Percentiles rank a stretch among this genome's conserved stretches.
Conservation (phyloP, 2,797 vertebrate species). For the Echiichthys vipera region DNA sequence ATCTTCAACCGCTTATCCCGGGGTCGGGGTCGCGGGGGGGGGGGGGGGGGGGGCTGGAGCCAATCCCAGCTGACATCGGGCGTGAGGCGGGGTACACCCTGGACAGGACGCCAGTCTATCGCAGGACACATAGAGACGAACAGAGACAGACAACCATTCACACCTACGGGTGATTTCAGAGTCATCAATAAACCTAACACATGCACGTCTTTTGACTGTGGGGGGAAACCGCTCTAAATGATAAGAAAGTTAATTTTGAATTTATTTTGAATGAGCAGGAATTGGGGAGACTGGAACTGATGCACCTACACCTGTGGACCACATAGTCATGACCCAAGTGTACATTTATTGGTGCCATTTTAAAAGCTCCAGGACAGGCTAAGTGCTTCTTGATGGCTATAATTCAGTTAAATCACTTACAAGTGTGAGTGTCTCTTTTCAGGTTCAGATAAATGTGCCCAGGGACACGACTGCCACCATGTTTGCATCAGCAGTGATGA, state of each 20-base stretch:
- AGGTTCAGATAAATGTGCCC: slow-evolving; percentile 76
- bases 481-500: slow-evolving; percentile 75
- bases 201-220: too few relatives aligned
- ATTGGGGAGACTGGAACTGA: neutral
- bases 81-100: too few relatives aligned
- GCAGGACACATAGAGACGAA: too few relatives aligned
- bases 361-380: neutral
- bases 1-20: too few relatives aligned
- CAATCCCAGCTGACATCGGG: too few relatives aligned
- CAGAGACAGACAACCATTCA: too few relatives aligned
- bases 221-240: neutral
- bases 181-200: too few relatives aligned
- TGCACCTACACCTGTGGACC: neutral
- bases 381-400: neutral
- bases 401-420: neutral
- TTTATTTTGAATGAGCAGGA: neutral
- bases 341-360: neutral
- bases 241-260: neutral
- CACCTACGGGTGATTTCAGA: too few relatives aligned
- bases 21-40: too few relatives aligned
- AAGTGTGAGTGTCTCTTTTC: slow-evolving; percentile 32
- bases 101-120: too few relatives aligned
- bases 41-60: too few relatives aligned
- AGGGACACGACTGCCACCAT: slow-evolving; percentile 83
- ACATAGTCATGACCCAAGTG: neutral